Conservation (phyloP, 2,113 vertebrate species). For the Eulacestoma nigropectus region DNA sequence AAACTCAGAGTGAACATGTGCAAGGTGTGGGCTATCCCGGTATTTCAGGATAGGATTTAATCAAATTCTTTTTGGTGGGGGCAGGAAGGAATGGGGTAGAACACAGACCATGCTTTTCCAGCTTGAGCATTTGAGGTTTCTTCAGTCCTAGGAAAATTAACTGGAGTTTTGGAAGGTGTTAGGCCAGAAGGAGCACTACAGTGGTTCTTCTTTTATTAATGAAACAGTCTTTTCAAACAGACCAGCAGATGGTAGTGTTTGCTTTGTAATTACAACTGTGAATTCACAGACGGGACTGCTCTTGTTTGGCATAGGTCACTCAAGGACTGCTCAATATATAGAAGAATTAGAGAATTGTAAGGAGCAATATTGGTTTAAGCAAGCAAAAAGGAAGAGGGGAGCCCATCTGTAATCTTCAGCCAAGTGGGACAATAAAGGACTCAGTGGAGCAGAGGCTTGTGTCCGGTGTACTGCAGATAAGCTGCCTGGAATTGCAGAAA, state of each 20-base stretch:
- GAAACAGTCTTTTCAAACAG: background rate
- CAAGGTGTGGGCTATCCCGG: background rate
- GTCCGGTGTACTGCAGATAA: background rate
- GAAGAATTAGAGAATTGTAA: background rate
- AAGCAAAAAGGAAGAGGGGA: background rate
- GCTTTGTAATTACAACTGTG: constrained; percentile 33
- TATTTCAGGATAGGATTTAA: background rate
- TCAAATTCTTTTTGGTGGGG: accelerated
- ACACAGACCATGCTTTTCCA: background rate
- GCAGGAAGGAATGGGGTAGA: no score
- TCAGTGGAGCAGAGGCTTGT: background rate
- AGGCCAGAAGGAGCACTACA: background rate
- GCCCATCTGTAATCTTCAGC: background rate
- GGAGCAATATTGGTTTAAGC: background rate
- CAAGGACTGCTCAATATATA: constrained; percentile 22
- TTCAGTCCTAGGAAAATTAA: background rate
- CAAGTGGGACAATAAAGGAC: background rate
- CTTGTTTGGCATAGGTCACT: constrained; percentile 21
- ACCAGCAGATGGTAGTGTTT: constrained; percentile 75
- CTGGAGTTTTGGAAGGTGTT: background rate
- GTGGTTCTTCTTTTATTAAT: accelerated
- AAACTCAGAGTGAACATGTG: background rate
- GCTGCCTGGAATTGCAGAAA: background rate
- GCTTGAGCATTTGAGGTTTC: background rate
- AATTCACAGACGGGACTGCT: background rate